These are phyloP conservation scores for Hippocampus zosterae DNA, from an alignment of 2,113 vertebrate species.

Conservation along the genomic window DNA sequence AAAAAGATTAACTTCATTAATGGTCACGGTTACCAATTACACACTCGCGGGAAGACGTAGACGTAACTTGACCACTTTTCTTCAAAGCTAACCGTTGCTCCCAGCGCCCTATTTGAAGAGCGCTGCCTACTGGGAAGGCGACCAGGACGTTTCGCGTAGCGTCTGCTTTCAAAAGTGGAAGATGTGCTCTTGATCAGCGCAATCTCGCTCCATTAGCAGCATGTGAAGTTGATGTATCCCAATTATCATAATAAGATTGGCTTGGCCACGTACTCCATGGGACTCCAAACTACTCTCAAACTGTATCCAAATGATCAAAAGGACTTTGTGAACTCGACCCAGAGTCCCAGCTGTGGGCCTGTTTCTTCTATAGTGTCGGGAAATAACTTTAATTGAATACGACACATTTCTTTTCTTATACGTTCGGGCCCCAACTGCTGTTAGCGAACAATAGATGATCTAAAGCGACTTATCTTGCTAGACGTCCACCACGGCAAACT, in stretches of 20 bases:
- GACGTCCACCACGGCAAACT: conserved; percentile 18
- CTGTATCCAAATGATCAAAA: conserved; percentile 65
- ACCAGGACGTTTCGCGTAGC: conserved; percentile 51
- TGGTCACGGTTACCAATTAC: conserved; percentile 67
- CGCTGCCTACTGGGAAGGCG: conserved; percentile 51
- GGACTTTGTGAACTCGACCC: conserved; percentile 61
- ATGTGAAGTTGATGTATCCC: conserved; percentile 69
- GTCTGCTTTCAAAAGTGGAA: conserved; percentile 50
- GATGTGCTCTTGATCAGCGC: conserved; percentile 64
- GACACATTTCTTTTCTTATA: conserved; percentile 58
- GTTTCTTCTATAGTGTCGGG: conserved; percentile 58
- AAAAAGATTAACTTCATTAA: conserved; percentile 76
- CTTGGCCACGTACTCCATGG: conserved; percentile 59
- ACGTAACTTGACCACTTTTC: conserved; percentile 46
- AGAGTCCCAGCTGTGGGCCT: conserved; percentile 66
- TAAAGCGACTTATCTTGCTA: conserved; percentile 27
- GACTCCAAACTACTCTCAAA: conserved; percentile 57
- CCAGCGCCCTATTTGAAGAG: conserved; percentile 46
- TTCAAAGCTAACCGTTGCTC: conserved; percentile 15
- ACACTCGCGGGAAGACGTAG: conserved; percentile 57
- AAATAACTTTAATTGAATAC: conserved; percentile 65
- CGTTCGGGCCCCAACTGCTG: conserved; percentile 25
- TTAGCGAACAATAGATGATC: conserved; percentile 28
- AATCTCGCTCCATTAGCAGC: conserved; percentile 63
- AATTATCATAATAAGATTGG: conserved; percentile 71